Percentiles rank a stretch among this genome's conserved stretches.
Conservation (phyloP, 2,888 invertebrate species). For the Laothoe populi region DNA sequence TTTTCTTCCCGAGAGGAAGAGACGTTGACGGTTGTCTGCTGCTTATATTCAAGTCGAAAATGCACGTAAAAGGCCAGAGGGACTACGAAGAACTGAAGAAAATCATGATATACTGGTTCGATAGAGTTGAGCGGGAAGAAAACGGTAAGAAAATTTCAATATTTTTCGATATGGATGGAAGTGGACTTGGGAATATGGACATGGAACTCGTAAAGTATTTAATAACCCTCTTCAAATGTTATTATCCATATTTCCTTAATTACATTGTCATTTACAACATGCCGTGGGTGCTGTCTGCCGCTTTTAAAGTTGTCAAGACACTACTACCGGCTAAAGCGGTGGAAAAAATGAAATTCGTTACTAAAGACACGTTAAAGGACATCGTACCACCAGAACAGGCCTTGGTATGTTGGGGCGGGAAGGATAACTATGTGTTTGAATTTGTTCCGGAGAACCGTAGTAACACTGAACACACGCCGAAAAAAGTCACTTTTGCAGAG, state of each 20-base stretch:
- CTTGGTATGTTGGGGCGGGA: conserved; percentile 92
- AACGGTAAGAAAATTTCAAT: conserved; percentile 91
- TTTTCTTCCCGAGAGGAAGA: conserved; percentile 90
- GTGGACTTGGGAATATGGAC: conserved; percentile 94
- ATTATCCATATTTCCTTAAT: conserved; percentile 94
- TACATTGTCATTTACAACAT: conserved; percentile 96
- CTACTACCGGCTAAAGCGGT: conserved; percentile 95
- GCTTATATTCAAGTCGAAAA: conserved; percentile 92
- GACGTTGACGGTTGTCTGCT: conserved; percentile 92
- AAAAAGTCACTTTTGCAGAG: conserved; percentile 76
- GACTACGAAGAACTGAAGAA: conserved; percentile 91
- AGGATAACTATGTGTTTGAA: conserved; percentile 88
- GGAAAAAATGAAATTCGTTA: conserved; percentile 93
- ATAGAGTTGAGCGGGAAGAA: conserved; percentile 90
- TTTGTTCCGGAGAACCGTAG: conserved; percentile 87
- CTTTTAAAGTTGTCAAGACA: conserved; percentile 95
- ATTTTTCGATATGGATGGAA: conserved; percentile 95
- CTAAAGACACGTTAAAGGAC: conserved; percentile 89
- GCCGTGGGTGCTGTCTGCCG: conserved; percentile 97
- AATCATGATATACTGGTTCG: conserved; percentile 94
- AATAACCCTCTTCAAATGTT: conserved; percentile 93
- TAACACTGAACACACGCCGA: conserved; percentile 68
- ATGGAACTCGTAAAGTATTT: conserved; percentile 95
- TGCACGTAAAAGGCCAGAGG: conserved; percentile 91
- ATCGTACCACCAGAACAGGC: conserved; percentile 90